These are phyloP conservation scores for Dione juno DNA, from an alignment of 2,888 invertebrate species.

Conservation along the genomic window DNA sequence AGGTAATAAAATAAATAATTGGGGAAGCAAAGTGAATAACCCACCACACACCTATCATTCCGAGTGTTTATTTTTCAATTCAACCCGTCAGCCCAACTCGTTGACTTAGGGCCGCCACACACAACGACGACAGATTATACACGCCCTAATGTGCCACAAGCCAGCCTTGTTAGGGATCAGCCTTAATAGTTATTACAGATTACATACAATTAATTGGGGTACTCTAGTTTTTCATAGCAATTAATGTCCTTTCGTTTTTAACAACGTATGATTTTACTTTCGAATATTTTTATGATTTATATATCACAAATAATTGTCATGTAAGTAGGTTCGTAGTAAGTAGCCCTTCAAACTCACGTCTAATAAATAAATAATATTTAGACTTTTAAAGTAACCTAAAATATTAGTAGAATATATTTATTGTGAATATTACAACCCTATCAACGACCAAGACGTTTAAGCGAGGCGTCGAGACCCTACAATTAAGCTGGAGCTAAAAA, in stretches of 20 bases:
- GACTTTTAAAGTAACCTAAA: background rate
- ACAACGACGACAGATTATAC: constrained; percentile 76
- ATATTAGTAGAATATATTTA: background rate
- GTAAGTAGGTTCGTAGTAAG: background rate
- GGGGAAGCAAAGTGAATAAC: constrained; percentile 64
- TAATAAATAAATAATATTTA: background rate
- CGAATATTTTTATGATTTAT: background rate
- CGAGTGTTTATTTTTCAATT: constrained; percentile 82
- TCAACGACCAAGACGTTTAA: constrained; percentile 60
- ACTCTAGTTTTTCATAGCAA: constrained; percentile 30
- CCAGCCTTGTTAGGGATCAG: constrained; percentile 46
- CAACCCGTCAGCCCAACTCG: constrained; percentile 69
- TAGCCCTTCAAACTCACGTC: background rate
- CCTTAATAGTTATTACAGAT: constrained; percentile 42
- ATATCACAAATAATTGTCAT: background rate
- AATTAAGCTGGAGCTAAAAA: constrained; percentile 76
- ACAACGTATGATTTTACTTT: background rate
- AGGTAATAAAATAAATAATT: constrained; percentile 44
- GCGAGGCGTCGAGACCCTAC: constrained; percentile 81
- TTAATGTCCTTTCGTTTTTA: constrained; percentile 22
- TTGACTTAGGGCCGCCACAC: constrained; percentile 82
- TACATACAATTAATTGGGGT: constrained; percentile 37
- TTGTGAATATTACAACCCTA: constrained; percentile 60
- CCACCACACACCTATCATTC: constrained; percentile 69
- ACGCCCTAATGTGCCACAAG: constrained; percentile 47